These are phyloP conservation scores for Enteromius fasciolatus DNA, from an alignment of 2,797 vertebrate genomes.

Conservation along the genomic window DNA sequence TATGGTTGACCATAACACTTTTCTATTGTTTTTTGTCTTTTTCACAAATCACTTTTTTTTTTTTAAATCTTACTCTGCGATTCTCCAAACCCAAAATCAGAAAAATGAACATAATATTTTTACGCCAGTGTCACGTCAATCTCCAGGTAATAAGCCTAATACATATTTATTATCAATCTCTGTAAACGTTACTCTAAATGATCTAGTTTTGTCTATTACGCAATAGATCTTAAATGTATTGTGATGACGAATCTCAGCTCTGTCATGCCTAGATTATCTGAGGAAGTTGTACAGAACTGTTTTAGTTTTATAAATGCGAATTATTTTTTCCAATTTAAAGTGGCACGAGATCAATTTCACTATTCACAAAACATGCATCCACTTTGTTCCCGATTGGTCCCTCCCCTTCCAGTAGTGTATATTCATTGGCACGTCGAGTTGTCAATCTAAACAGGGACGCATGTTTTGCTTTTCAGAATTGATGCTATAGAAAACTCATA, in stretches of 20 bases:
- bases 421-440: slow-evolving; percentile 60
- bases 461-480: slow-evolving; percentile 71
- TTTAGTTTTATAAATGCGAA: background rate
- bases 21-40: background rate
- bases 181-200: background rate
- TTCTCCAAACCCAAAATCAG: background rate
- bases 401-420: slow-evolving; percentile 33
- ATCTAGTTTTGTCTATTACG: background rate
- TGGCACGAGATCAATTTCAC: slow-evolving; percentile 51
- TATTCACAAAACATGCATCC: slow-evolving; percentile 42
- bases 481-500: slow-evolving; percentile 59
- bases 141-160: background rate
- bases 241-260: background rate
- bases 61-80: too few species aligned
- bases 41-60: background rate
- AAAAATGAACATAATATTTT: background rate
- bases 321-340: background rate
- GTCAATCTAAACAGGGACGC: slow-evolving; percentile 66
- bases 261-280: background rate
- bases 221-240: background rate
- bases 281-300: background rate
- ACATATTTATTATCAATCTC: background rate
- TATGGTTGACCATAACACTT: background rate
- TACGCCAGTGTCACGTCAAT: background rate
- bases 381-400: slow-evolving; percentile 67